Conservation (phyloP, 2,113 vertebrate genomes). For the Crotophaga sulcirostris region DNA sequence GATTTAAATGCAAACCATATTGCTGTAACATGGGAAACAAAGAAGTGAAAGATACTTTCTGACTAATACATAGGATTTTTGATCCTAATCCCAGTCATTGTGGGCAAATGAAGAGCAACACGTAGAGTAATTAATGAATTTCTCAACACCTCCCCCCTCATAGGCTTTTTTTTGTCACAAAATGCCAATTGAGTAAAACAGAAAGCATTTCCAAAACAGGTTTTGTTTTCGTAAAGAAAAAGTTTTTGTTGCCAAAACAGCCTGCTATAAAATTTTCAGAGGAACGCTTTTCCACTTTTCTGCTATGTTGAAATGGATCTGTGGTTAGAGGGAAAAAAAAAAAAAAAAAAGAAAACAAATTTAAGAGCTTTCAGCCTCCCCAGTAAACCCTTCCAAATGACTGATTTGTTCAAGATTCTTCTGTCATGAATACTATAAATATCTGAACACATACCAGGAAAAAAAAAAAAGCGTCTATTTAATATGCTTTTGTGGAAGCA, state of each 20-base stretch:
- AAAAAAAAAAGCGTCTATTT: background rate
- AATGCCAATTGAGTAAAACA: background rate
- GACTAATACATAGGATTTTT: slow-evolving; percentile 42
- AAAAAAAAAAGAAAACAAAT: background rate
- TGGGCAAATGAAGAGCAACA: background rate
- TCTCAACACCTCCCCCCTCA: background rate
- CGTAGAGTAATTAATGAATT: background rate
- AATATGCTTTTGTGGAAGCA: background rate
- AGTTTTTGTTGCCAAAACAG: background rate
- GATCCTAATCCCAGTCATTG: slow-evolving; percentile 17
- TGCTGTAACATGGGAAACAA: slow-evolving; percentile 16
- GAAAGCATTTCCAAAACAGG: background rate
- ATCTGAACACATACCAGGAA: background rate
- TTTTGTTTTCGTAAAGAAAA: background rate
- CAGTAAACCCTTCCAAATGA: background rate
- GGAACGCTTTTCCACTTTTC: background rate
- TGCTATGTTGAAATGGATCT: background rate
- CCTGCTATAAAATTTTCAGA: background rate
- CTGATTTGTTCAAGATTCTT: background rate
- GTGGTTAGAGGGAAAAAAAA: background rate
- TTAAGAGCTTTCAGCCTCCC: background rate
- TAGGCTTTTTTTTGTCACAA: background rate
- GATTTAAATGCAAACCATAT: slow-evolving; percentile 50
- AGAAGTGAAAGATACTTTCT: slow-evolving; percentile 27
- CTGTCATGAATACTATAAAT: background rate